A percentile compares a stretch with the other conserved stretches of the same genome.
Conservation (phyloP, 2,113 vertebrate species). For the Alaudala cheleensis region DNA sequence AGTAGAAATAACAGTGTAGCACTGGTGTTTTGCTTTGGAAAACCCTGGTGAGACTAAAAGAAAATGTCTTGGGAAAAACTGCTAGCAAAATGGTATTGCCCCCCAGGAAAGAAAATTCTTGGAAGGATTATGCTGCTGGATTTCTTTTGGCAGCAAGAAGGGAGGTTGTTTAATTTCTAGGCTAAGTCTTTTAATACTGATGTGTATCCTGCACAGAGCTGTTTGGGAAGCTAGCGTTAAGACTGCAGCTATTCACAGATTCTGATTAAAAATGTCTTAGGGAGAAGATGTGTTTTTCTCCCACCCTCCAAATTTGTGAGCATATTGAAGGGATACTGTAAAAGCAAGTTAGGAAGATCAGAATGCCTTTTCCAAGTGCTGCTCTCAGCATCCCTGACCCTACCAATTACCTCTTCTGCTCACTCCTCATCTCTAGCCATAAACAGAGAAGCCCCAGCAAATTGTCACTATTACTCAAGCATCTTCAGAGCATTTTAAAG, state of each 20-base stretch:
- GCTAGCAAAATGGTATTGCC: background rate
- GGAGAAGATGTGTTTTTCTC: background rate
- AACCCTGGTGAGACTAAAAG: background rate
- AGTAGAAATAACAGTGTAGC: background rate
- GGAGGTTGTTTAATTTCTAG: background rate
- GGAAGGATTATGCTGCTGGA: background rate
- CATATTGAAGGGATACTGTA: background rate
- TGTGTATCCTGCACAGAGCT: background rate
- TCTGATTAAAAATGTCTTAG: background rate
- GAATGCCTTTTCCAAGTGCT: background rate
- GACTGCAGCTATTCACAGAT: background rate
- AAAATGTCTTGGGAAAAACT: background rate
- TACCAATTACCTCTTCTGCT: background rate
- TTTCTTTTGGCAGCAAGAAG: background rate
- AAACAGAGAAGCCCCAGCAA: slow-evolving; percentile 5
- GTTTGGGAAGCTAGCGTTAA: background rate
- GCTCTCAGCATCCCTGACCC: background rate
- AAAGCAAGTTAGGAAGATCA: background rate
- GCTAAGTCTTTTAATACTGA: background rate
- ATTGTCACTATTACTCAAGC: background rate
- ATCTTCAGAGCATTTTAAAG: background rate
- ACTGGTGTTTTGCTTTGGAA: background rate
- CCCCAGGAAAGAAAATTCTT: background rate
- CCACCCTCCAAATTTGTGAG: background rate
- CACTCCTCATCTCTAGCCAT: background rate